Evolutionary conservation across 2,797 vertebrate genomes (phyloP).

Genomic region (Gila robusta): DNA sequence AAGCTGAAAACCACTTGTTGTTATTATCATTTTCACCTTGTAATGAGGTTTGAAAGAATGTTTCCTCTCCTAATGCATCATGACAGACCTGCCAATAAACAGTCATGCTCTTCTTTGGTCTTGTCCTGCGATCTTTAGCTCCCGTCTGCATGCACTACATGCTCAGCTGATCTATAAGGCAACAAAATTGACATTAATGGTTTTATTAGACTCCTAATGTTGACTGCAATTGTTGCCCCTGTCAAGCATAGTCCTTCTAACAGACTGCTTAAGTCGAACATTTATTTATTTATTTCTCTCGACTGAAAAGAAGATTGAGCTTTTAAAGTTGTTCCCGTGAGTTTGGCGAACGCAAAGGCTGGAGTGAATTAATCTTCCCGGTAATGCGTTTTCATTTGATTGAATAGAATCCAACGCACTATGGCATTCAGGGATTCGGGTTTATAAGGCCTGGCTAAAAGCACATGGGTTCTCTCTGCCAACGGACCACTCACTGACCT

Average conservation of each 20-base stretch:
- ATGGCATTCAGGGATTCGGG: constrained; percentile 35
- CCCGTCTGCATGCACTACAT: not conserved
- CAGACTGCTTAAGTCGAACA: not conserved
- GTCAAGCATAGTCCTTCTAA: not conserved
- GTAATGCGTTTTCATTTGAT: constrained; percentile 60
- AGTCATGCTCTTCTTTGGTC: not conserved
- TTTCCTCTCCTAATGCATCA: not conserved
- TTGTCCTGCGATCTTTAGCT: constrained; percentile 20
- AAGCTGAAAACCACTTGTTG: not conserved
- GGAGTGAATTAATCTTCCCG: constrained; percentile 41
- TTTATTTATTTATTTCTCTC: constrained; percentile 15
- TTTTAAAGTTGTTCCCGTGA: constrained; percentile 34
- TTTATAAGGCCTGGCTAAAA: constrained; percentile 46
- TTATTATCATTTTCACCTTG: not conserved
- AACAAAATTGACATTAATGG: constrained; percentile 44
- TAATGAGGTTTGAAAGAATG: not conserved
- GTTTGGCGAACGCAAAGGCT: constrained; percentile 26
- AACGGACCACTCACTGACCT: constrained; percentile 48
- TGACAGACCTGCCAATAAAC: constrained; percentile 15
- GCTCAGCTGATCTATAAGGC: constrained; percentile 27
- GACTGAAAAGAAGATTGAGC: constrained; percentile 38
- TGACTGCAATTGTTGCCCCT: constrained; percentile 33
- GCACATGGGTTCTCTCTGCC: constrained; percentile 34
- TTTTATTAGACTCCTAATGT: constrained; percentile 51
- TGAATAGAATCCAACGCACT: constrained; percentile 49